Base-by-base conservation (phyloP, 2,113 vertebrate genomes). In the Rhinoderma darwinii region DNA sequence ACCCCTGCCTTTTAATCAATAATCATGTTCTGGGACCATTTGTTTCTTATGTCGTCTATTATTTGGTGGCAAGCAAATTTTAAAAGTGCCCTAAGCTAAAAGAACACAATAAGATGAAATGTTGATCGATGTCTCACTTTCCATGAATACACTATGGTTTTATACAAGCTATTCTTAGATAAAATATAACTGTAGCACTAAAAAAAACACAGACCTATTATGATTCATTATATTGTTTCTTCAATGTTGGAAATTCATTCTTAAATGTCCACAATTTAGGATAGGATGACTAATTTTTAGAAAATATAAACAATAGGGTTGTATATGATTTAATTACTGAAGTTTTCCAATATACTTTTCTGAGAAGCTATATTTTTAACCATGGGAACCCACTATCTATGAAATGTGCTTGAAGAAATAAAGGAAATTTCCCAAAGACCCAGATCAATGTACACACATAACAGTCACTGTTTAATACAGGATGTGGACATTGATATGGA, bases 81-180 rank as follows among this genome's bases (percentile, higher is more conserved):
- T 47, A 75, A 75, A 37, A 75, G n/a, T 44, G 73, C 73, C 41
- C 39, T 30, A 44, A 75, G 73, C 10, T 75, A 75, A 75, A 75
- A 27, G 39, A 44, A 44, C 73, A 75, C 39, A 75, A 75, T 43
- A 47, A 75, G 73, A 75, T 75, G 25, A 75, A 70, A 70, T 39
- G 17, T 7, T 35, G 63, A 37, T 74, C 37, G 25, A 74, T 43
- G 39, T 43, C 11, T 74, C 39, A 74, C 37, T 74, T 74, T 74
- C 72, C 0, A 20, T 41, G 37, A 74, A 43, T 43, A n/a, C 72
- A n/a, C 25, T 43, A 25, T 43, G 37, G 20, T 74, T 74, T 74
- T 74, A n/a, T 74, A 43, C 4, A 41, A 74, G 39, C 11, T 43
- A 74, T 43, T 74, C 72, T 74, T 44, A 44, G 72, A 74, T 43